These are phyloP conservation scores for Crossocerus cetratus DNA, from an alignment of 2,888 invertebrate genomes.

Conservation along the genomic window DNA sequence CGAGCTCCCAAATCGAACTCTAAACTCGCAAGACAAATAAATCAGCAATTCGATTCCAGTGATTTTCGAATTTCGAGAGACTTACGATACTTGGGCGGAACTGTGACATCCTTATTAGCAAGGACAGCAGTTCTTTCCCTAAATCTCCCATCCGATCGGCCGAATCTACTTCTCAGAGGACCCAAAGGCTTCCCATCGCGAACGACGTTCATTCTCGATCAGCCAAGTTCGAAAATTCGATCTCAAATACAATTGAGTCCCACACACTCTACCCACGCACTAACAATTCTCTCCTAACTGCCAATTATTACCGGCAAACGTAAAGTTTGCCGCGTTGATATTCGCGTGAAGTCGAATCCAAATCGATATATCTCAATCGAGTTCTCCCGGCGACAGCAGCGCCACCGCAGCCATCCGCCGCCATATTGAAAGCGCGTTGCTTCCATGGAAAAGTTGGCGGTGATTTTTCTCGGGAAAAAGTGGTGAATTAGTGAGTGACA, in stretches of 20 bases:
- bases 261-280: no score
- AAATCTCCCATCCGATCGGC: slow-evolving; percentile 32
- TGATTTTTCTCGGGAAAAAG: no score
- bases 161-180: slow-evolving; percentile 38
- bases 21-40: background rate
- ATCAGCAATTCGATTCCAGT: background rate
- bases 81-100: background rate
- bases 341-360: no score
- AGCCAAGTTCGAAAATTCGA: background rate
- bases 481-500: background rate
- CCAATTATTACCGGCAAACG: no score
- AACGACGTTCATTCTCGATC: slow-evolving; percentile 60
- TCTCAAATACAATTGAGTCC: background rate
- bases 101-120: background rate
- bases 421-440: no score
- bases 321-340: no score
- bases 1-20: background rate
- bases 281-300: no score
- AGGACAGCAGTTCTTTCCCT: slow-evolving; percentile 17
- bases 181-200: slow-evolving; percentile 29
- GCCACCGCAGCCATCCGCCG: background rate
- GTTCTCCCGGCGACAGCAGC: no score
- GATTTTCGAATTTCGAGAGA: background rate
- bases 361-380: no score
- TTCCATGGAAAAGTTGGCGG: no score